Evolutionary conservation across 2,797 vertebrate genomes (phyloP).

Genomic region (Notolepis coatsorum): DNA sequence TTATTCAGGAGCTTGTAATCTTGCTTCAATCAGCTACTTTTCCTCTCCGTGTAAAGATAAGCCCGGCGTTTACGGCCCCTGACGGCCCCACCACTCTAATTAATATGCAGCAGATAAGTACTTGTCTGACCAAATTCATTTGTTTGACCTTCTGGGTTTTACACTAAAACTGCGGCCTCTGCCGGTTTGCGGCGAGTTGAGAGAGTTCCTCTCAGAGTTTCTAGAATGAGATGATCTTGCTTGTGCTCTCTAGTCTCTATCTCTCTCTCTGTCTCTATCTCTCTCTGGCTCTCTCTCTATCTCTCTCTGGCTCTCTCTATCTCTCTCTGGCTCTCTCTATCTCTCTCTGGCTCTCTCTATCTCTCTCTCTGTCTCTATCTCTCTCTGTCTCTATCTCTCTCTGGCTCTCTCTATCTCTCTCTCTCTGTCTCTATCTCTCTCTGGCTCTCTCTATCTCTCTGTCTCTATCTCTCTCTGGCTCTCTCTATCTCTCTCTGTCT

Average conservation of each 20-base stretch:
- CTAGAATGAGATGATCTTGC: constrained; percentile 29
- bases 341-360: constrained; percentile 36
- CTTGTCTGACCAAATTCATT: constrained; percentile 80
- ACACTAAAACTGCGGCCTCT: constrained; percentile 72
- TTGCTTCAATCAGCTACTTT: constrained; percentile 84
- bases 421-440: no score
- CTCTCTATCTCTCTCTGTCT: constrained; percentile 80
- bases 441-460: no score
- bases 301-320: constrained; percentile 59
- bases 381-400: constrained; percentile 38
- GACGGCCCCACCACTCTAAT: constrained; percentile 72
- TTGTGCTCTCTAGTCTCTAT: constrained; percentile 53
- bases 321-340: constrained; percentile 55
- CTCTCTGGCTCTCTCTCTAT: constrained; percentile 27
- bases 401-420: background rate
- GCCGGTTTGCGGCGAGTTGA: constrained; percentile 72
- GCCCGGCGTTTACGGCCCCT: constrained; percentile 76
- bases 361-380: constrained; percentile 52
- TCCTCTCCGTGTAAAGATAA: constrained; percentile 80
- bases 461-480: constrained; percentile 47
- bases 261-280: no score
- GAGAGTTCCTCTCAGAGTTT: constrained; percentile 61
- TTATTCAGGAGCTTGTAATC: constrained; percentile 82
- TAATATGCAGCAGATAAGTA: constrained; percentile 84
- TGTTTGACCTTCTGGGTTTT: constrained; percentile 80